A percentile compares a stretch with the other conserved stretches of the same genome.
These are phyloP conservation scores for Dipodomys merriami DNA, from an alignment of 2,113 vertebrate species.

Conservation along the genomic window DNA sequence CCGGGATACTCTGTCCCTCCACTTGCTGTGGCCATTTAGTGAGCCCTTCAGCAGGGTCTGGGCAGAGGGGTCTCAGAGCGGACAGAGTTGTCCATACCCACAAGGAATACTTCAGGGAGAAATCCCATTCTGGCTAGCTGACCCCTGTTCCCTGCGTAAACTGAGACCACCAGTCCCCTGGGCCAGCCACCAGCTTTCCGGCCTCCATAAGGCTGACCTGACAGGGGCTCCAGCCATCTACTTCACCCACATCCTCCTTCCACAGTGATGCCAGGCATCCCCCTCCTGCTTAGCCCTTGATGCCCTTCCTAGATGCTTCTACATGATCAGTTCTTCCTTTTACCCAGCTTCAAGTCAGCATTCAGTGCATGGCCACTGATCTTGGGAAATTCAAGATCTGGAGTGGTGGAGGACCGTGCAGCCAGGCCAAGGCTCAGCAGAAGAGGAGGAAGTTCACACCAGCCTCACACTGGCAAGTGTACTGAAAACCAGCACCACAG, in stretches of 20 bases:
- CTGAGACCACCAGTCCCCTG: background rate
- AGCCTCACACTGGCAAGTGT: background rate
- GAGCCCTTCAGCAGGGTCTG: background rate
- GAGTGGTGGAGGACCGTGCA: background rate
- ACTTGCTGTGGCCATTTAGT: too few species aligned
- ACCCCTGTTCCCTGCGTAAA: background rate
- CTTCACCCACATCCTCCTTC: background rate
- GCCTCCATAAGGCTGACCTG: background rate
- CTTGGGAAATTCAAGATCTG: background rate
- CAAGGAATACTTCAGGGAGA: background rate
- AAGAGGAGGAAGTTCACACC: too few species aligned
- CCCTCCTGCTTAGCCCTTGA: too few species aligned
- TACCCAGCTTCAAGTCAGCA: background rate
- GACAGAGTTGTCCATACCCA: background rate
- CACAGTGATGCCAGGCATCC: background rate
- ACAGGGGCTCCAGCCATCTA: background rate
- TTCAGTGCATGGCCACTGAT: background rate
- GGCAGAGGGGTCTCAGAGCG: background rate
- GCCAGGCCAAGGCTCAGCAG: background rate
- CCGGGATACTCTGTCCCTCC: too few species aligned
- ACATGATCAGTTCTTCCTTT: background rate
- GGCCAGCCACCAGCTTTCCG: background rate
- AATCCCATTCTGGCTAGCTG: background rate
- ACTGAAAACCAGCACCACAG: background rate
- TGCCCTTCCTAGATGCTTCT: background rate